phyloP scores from a whole-genome alignment of 1,140 invertebrate genomes.

The Plutomurus gul region DNA sequence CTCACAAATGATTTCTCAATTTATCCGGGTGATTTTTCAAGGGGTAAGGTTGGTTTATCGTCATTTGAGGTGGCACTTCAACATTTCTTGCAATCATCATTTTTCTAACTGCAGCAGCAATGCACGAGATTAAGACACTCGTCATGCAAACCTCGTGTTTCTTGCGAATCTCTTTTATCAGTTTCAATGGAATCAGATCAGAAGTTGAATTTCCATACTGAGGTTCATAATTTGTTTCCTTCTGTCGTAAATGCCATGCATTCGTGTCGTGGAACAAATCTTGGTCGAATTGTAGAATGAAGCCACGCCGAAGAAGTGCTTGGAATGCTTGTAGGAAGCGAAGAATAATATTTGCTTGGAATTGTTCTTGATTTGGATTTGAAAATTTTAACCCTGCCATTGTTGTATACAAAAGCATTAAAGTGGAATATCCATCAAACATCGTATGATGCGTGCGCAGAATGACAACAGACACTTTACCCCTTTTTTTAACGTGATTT shows the following conservation, averaged over 20 bases:
- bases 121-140: neutral
- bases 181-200: neutral
- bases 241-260: neutral
- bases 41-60: neutral
- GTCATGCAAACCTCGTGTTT: neutral
- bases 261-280: neutral
- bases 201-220: neutral
- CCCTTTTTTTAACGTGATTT: neutral
- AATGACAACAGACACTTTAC: neutral
- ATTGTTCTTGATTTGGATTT: no score
- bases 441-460: neutral
- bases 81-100: neutral
- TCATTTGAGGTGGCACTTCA: neutral
- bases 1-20: neutral
- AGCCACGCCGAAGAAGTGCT: neutral
- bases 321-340: neutral
- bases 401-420: neutral
- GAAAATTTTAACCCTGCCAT: neutral
- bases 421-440: neutral
- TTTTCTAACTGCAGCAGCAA: neutral
- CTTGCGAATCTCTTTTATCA: neutral
- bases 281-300: neutral
- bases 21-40: neutral
- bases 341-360: neutral
- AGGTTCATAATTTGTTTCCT: neutral